Evolutionary conservation across 2,113 vertebrate genomes (phyloP).

Genomic region (Gymnobelideus leadbeateri): DNA sequence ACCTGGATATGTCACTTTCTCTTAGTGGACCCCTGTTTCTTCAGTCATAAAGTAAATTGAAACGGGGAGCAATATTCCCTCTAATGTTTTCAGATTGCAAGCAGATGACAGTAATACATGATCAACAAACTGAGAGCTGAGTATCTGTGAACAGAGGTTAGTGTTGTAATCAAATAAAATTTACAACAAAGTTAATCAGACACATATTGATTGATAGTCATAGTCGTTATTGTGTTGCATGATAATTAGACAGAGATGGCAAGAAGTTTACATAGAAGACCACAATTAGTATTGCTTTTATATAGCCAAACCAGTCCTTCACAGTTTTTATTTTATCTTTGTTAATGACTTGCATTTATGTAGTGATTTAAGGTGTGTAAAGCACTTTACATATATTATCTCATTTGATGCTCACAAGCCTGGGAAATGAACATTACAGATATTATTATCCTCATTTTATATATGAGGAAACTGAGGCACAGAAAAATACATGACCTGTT

Average conservation of each 20-base stretch:
- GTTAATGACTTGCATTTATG: not conserved
- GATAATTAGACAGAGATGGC: not conserved
- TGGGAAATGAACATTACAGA: not conserved
- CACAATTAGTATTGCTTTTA: not conserved
- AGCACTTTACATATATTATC: not conserved
- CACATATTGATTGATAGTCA: not conserved
- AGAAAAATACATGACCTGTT: not conserved
- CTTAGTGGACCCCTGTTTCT: slow-evolving; percentile 30
- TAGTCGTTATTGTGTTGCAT: not conserved
- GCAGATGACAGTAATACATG: not conserved
- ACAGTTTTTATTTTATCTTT: not conserved
- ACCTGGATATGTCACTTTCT: slow-evolving; percentile 15
- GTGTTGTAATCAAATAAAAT: slow-evolving; percentile 12
- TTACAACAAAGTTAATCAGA: not conserved
- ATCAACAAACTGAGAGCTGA: not conserved
- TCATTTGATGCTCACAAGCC: not conserved
- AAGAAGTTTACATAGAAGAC: not conserved
- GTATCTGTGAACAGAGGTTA: slow-evolving; percentile 3
- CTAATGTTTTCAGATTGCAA: not conserved
- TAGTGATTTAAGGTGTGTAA: not conserved
- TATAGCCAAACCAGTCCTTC: not conserved
- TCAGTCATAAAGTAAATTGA: not conserved
- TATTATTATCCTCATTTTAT: not conserved
- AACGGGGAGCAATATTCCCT: not conserved
- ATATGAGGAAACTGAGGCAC: not conserved